phyloP scores from a whole-genome alignment of 2,888 invertebrate genomes.

The Cantharis lateralis region DNA sequence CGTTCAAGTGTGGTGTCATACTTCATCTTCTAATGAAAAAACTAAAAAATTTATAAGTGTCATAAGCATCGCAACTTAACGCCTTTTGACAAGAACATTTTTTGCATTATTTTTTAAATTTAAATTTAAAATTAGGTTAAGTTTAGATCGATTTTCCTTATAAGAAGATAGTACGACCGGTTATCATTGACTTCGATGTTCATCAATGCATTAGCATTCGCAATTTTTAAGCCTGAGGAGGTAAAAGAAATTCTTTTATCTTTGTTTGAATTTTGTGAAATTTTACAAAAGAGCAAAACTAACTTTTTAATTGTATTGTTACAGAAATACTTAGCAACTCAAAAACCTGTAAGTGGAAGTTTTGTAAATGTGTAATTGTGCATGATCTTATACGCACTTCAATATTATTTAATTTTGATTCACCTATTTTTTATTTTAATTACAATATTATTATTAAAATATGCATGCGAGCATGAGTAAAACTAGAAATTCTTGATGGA shows the following conservation, averaged over 20 bases:
- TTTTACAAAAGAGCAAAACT: neutral
- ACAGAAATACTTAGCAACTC: constrained; percentile 2
- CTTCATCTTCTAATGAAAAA: neutral
- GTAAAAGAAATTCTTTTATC: neutral
- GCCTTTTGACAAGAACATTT: neutral
- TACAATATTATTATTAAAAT: neutral
- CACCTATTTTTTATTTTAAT: neutral
- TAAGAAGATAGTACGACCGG: neutral
- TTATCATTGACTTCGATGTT: neutral
- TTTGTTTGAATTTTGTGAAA: neutral
- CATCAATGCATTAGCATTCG: neutral
- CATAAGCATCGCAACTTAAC: neutral
- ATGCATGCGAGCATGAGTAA: neutral
- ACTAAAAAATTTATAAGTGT: neutral
- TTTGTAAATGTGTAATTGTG: neutral
- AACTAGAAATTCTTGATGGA: neutral
- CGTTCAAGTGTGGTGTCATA: neutral
- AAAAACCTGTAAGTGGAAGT: neutral
- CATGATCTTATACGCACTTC: neutral
- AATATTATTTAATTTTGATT: neutral
- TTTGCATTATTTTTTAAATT: neutral
- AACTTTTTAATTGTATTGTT: neutral
- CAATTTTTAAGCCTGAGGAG: neutral
- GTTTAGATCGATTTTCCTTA: neutral
- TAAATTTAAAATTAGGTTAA: neutral